A percentile compares a stretch with the other conserved stretches of the same genome.
These are phyloP conservation scores for Sycophaga agraensis DNA, from an alignment of 1,140 invertebrate species.

Conservation along the genomic window DNA sequence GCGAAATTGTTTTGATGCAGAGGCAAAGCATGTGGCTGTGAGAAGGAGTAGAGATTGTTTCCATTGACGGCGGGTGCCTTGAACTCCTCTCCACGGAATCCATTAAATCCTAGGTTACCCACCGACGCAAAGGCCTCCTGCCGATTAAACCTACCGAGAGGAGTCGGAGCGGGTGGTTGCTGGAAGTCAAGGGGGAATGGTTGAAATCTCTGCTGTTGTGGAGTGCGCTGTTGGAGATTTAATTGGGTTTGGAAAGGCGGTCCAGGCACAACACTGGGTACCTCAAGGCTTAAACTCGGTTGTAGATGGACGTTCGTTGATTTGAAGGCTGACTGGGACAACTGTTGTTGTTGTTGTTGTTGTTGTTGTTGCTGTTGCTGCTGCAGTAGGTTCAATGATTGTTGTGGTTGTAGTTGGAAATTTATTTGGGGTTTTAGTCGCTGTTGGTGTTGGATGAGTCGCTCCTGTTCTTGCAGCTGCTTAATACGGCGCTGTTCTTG, in stretches of 20 bases:
- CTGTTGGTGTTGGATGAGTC: constrained; percentile 41
- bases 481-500: constrained; percentile 56
- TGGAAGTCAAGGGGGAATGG: constrained; percentile 55
- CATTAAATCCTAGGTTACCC: constrained; percentile 63
- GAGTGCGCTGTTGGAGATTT: constrained; percentile 37
- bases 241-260: constrained; percentile 41
- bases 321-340: constrained; percentile 45
- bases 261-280: constrained; percentile 40
- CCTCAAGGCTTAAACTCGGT: constrained; percentile 50
- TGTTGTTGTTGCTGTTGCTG: constrained; percentile 45
- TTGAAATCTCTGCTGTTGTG: constrained; percentile 55
- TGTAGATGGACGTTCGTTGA: constrained; percentile 47
- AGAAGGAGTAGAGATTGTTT: too few species aligned
- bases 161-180: constrained; percentile 50
- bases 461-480: constrained; percentile 47
- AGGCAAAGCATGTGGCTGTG: too few species aligned
- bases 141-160: constrained; percentile 55
- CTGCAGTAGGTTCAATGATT: too few species aligned
- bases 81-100: constrained; percentile 41
- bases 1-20: too few species aligned
- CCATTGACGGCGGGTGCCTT: constrained; percentile 19
- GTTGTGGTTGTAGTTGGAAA: constrained; percentile 28
- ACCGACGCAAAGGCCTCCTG: constrained; percentile 53
- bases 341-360: constrained; percentile 30
- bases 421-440: constrained; percentile 27